Percentiles rank a stretch among this genome's conserved stretches.
These are phyloP conservation scores for Taxidea taxus DNA, from an alignment of 2,113 vertebrate genomes.

Conservation along the genomic window DNA sequence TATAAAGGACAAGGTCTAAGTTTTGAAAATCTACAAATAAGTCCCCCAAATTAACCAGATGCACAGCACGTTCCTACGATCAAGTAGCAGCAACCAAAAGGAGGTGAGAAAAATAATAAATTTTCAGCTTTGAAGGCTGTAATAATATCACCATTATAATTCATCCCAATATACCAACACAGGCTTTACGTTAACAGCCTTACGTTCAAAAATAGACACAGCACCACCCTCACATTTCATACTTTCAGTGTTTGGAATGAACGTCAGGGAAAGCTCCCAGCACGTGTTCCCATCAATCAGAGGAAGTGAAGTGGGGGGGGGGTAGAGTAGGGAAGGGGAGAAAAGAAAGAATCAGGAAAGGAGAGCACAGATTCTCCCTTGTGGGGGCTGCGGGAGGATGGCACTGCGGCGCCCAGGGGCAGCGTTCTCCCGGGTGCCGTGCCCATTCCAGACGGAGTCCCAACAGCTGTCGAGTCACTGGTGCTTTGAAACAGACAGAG, in stretches of 20 bases:
- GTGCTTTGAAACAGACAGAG: not conserved
- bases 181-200: conserved; percentile 80
- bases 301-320: not conserved
- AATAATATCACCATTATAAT: conserved; percentile 80
- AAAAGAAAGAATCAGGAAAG: not conserved
- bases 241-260: conserved; percentile 76
- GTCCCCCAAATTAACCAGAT: conserved; percentile 67
- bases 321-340: not conserved
- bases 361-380: not conserved
- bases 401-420: conserved; percentile 40
- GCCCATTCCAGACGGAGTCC: conserved; percentile 46
- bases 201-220: conserved; percentile 82
- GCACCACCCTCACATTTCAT: conserved; percentile 78
- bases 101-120: conserved; percentile 84
- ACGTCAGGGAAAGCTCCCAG: conserved; percentile 78
- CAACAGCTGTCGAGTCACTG: conserved; percentile 47
- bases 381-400: not conserved
- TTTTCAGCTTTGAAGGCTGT: conserved; percentile 79
- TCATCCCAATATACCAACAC: conserved; percentile 79
- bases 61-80: conserved; percentile 72
- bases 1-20: conserved; percentile 24
- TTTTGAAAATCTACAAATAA: conserved; percentile 65
- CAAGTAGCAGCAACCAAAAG: conserved; percentile 78
- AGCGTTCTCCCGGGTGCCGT: not conserved
- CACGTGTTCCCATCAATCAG: conserved; percentile 80